These are phyloP conservation scores for Cyprinella venusta DNA, from an alignment of 2,797 vertebrate genomes.

Conservation along the genomic window DNA sequence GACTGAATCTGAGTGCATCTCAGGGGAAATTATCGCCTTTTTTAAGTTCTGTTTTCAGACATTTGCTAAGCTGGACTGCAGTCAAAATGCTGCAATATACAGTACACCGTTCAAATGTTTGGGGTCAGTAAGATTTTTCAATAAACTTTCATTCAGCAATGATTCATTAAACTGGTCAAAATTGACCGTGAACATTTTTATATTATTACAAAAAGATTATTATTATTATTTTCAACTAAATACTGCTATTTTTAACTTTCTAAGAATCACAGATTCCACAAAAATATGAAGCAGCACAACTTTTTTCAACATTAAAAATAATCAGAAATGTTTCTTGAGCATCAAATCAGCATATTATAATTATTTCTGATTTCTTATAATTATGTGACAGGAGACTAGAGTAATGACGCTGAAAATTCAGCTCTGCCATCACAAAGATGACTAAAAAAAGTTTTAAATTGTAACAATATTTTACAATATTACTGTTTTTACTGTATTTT, in stretches of 20 bases:
- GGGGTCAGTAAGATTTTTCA: not conserved
- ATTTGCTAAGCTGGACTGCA: slow-evolving; percentile 2
- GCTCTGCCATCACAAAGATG: not conserved
- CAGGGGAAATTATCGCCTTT: slow-evolving; percentile 10
- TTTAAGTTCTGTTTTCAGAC: slow-evolving; percentile 1
- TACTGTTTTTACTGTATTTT: not conserved
- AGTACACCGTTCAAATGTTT: not conserved
- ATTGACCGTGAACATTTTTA: not conserved
- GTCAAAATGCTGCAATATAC: not conserved
- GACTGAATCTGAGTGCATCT: not conserved
- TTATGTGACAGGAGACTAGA: not conserved
- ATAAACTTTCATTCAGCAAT: not conserved
- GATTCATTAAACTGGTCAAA: not conserved
- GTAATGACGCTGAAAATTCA: not conserved
- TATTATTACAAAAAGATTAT: not conserved
- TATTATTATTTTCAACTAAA: not conserved
- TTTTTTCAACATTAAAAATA: not conserved
- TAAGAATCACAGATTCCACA: not conserved
- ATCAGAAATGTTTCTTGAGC: not conserved
- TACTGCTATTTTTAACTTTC: not conserved
- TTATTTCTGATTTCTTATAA: not conserved
- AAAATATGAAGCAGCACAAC: not conserved
- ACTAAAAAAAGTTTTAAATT: too few species aligned
- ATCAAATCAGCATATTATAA: not conserved
- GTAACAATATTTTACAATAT: not conserved